Evolutionary conservation across 2,797 vertebrate genomes (phyloP).

Genomic region (Nyctalus aviator): DNA sequence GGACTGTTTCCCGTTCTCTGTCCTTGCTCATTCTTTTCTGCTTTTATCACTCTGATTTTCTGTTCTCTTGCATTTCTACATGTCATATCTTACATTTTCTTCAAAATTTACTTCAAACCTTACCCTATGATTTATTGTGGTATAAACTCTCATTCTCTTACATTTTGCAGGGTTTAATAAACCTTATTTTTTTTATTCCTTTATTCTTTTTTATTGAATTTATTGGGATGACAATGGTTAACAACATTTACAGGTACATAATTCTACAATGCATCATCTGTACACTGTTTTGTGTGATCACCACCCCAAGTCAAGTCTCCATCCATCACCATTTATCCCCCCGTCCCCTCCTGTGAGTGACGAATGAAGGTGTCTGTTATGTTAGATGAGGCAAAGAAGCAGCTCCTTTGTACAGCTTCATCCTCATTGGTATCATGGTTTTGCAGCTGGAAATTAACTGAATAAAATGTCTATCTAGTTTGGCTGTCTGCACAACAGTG

Average conservation of each 20-base stretch:
- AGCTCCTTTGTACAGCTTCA: neutral
- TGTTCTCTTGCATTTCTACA: neutral
- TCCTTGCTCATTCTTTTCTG: neutral
- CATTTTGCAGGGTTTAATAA: neutral
- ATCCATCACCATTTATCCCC: neutral
- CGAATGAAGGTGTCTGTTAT: neutral
- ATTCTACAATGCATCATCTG: neutral
- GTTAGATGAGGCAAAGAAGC: neutral
- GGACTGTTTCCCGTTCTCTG: neutral
- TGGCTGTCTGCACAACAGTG: neutral
- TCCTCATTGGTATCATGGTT: neutral
- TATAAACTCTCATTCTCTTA: conserved; percentile 3
- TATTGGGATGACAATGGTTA: neutral
- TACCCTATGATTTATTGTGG: neutral
- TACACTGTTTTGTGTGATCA: neutral
- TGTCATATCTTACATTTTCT: neutral
- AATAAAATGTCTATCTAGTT: neutral
- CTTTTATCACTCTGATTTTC: neutral
- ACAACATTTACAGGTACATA: neutral
- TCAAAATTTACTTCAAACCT: neutral
- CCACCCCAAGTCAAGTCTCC: neutral
- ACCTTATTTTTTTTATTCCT: neutral
- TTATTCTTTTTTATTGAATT: neutral
- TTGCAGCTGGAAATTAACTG: neutral
- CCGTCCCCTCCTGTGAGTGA: neutral